These are phyloP conservation scores for Trichonephila clavipes DNA, from an alignment of 1,140 invertebrate genomes.

Conservation along the genomic window DNA sequence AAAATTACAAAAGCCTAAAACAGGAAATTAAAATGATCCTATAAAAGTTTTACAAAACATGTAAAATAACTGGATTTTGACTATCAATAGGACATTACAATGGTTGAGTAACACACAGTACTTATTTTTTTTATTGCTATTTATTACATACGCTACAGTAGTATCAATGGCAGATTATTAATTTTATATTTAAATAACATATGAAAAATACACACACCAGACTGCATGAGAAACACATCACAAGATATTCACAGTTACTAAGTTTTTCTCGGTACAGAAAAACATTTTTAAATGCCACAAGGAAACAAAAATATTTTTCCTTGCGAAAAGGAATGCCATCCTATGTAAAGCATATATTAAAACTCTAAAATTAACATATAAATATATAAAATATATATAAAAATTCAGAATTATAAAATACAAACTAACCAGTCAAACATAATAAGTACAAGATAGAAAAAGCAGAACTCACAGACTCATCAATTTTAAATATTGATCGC, in stretches of 20 bases:
- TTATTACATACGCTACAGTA: conserved; percentile 67
- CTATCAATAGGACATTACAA: not conserved
- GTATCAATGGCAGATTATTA: conserved; percentile 47
- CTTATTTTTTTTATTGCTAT: conserved; percentile 71
- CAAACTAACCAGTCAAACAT: conserved; percentile 42
- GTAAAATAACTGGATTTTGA: not conserved
- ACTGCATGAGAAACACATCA: conserved; percentile 68
- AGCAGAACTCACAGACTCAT: conserved; percentile 44
- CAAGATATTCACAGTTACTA: conserved; percentile 57
- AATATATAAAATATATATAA: conserved; percentile 75
- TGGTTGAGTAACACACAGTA: conserved; percentile 51
- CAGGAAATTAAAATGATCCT: not conserved
- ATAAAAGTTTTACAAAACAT: not conserved
- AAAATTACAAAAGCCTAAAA: not conserved
- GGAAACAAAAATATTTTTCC: conserved; percentile 8
- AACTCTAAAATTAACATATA: conserved; percentile 71
- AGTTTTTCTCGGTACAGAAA: conserved; percentile 43
- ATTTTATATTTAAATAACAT: conserved; percentile 31
- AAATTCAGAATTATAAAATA: conserved; percentile 71
- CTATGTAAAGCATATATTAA: conserved; percentile 70
- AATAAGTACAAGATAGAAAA: conserved; percentile 61
- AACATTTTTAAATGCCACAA: conserved; percentile 29
- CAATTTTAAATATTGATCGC: conserved; percentile 52
- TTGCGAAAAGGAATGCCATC: conserved; percentile 64
- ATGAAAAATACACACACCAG: conserved; percentile 69